These are phyloP conservation scores for Nemoura dubitans DNA, from an alignment of 2,888 invertebrate genomes.

Conservation along the genomic window DNA sequence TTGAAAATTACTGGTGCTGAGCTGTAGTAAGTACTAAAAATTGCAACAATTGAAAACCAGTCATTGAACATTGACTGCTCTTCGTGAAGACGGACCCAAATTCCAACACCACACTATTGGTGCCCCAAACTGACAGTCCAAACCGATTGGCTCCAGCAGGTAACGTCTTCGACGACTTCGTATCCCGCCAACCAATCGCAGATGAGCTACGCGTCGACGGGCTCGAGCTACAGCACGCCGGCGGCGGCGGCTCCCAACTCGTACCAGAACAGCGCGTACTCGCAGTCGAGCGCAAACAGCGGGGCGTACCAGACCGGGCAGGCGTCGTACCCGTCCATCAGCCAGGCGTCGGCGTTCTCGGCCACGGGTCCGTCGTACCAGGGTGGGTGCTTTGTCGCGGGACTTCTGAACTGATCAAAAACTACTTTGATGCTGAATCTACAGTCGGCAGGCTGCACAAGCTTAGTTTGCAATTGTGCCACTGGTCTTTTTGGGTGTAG, in stretches of 20 bases:
- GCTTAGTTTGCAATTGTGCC: no score
- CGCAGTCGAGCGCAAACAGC: slow-evolving; percentile 47
- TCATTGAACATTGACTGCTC: no score
- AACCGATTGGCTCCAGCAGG: slow-evolving; percentile 46
- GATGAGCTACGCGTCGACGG: slow-evolving; percentile 50
- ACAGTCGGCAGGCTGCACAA: no score
- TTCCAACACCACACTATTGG: no score
- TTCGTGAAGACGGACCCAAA: no score
- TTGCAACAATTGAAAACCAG: no score
- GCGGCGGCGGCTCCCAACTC: slow-evolving; percentile 48
- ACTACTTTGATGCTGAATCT: no score
- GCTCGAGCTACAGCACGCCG: slow-evolving; percentile 49
- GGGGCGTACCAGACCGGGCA: slow-evolving; percentile 47
- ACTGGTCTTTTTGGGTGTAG: no score
- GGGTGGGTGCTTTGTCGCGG: not conserved
- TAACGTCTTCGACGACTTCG: slow-evolving; percentile 49
- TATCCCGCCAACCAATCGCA: slow-evolving; percentile 50
- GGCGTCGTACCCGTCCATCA: slow-evolving; percentile 49
- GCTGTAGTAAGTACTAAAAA: no score
- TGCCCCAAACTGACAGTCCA: no score
- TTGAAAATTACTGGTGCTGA: no score
- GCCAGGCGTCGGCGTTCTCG: slow-evolving; percentile 41
- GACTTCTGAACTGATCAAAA: no score
- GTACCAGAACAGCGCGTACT: slow-evolving; percentile 50
- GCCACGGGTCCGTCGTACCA: not conserved